phyloP scores from a whole-genome alignment of 2,888 invertebrate species.

The Amblyjoppa proteus region DNA sequence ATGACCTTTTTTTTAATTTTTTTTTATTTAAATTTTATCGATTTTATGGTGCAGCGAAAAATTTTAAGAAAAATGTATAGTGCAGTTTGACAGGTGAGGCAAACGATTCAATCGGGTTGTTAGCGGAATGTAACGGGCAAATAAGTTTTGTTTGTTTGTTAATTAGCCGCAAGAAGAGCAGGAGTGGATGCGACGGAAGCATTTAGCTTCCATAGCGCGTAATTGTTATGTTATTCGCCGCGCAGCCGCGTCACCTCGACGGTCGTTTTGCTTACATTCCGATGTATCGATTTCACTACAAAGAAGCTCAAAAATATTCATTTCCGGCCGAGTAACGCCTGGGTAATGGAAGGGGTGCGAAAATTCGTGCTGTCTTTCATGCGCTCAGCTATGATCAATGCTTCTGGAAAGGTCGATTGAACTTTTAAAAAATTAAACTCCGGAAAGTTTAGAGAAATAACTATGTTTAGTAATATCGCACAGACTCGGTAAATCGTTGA shows the following conservation, averaged over 20 bases:
- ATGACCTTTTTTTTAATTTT: not conserved
- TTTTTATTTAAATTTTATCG: not conserved
- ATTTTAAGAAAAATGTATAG: not conserved
- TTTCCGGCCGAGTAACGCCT: not conserved
- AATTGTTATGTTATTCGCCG: no score
- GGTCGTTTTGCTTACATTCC: no score
- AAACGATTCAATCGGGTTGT: not conserved
- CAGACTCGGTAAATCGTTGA: slow-evolving; percentile 26
- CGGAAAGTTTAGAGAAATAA: slow-evolving; percentile 16
- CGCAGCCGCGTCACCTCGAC: no score
- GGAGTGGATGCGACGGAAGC: no score
- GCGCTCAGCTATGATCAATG: not conserved
- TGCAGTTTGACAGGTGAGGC: not conserved
- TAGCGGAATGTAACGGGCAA: not conserved
- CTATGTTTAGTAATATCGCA: slow-evolving; percentile 35
- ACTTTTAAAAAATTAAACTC: not conserved
- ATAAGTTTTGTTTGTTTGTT: not conserved
- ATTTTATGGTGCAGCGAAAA: not conserved
- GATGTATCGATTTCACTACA: not conserved
- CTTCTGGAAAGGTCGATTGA: not conserved
- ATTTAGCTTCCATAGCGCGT: no score
- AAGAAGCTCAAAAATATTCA: not conserved
- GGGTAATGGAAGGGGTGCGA: not conserved
- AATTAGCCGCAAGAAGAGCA: not conserved
- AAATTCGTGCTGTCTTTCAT: not conserved